A percentile compares a stretch with the other conserved stretches of the same genome.
Evolutionary conservation across 1,140 invertebrate species (phyloP).

Genomic region (Hylaeus anthracinus): DNA sequence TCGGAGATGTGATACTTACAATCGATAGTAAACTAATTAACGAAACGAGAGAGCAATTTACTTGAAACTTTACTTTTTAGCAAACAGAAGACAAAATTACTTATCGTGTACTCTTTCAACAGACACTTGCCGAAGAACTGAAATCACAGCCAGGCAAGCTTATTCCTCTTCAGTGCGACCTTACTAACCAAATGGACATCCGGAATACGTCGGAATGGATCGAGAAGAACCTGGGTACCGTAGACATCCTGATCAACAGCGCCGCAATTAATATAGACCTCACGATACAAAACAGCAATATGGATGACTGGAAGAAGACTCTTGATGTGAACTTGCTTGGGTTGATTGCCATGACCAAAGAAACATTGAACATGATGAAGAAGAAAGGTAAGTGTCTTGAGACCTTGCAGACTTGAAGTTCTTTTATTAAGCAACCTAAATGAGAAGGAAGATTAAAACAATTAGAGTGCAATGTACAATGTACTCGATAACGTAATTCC

Average conservation of each 20-base stretch:
- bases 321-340: conserved; percentile 87
- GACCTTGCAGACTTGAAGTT: not conserved
- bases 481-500: too few relatives aligned
- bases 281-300: conserved; percentile 69
- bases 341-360: conserved; percentile 84
- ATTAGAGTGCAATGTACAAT: not conserved
- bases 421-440: conserved; percentile 44
- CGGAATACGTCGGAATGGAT: conserved; percentile 83
- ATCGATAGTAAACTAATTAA: too few relatives aligned
- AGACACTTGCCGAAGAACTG: conserved; percentile 52
- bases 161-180: conserved; percentile 82
- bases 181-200: conserved; percentile 84
- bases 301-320: conserved; percentile 80
- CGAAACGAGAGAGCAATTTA: too few relatives aligned
- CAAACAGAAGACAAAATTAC: not conserved
- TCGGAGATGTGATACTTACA: too few relatives aligned
- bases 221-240: conserved; percentile 81
- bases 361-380: conserved; percentile 85
- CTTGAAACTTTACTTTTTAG: too few relatives aligned
- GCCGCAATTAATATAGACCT: conserved; percentile 76
- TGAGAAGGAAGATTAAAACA: not conserved
- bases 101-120: not conserved
- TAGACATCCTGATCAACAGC: conserved; percentile 87
- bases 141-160: conserved; percentile 59
- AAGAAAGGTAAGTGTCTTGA: conserved; percentile 74